These are phyloP conservation scores for Panagrolaimus sp. DNA, from an alignment of 1,140 invertebrate genomes.

Conservation along the genomic window DNA sequence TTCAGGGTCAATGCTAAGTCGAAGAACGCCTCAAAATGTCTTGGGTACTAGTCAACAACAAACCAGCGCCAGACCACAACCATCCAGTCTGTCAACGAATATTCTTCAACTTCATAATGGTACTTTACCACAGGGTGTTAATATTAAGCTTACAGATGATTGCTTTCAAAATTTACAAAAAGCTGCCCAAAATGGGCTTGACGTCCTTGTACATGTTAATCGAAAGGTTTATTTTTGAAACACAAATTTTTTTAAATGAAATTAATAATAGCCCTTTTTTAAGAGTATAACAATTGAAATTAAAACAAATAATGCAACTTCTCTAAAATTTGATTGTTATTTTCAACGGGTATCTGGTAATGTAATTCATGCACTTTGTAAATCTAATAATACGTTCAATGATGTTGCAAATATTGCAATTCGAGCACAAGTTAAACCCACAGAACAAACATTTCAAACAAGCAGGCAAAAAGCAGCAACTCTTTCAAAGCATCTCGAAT, in stretches of 20 bases:
- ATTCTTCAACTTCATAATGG: constrained; percentile 14
- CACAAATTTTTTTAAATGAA: background rate
- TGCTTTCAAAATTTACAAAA: constrained; percentile 9
- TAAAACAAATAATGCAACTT: background rate
- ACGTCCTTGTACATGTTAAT: constrained; percentile 9
- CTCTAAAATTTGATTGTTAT: constrained; percentile 7
- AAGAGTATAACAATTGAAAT: constrained; percentile 11
- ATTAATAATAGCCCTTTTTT: background rate
- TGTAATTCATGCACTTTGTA: background rate
- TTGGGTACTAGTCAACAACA: constrained; percentile 16
- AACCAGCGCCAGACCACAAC: constrained; percentile 11
- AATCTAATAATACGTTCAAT: background rate
- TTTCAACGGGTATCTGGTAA: background rate
- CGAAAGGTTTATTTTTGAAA: background rate
- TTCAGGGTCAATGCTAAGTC: constrained; percentile 15
- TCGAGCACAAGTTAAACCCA: constrained; percentile 3
- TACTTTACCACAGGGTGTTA: background rate
- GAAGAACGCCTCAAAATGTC: constrained; percentile 15
- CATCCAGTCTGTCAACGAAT: background rate
- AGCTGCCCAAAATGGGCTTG: background rate
- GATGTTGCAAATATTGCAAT: constrained; percentile 11
- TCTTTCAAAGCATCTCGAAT: background rate
- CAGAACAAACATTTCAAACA: constrained; percentile 1
- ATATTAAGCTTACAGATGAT: constrained; percentile 7
- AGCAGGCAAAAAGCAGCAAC: background rate